phyloP scores from a whole-genome alignment of 35 echinoderm and acorn worm species.

The Ophioderma brevispina region DNA sequence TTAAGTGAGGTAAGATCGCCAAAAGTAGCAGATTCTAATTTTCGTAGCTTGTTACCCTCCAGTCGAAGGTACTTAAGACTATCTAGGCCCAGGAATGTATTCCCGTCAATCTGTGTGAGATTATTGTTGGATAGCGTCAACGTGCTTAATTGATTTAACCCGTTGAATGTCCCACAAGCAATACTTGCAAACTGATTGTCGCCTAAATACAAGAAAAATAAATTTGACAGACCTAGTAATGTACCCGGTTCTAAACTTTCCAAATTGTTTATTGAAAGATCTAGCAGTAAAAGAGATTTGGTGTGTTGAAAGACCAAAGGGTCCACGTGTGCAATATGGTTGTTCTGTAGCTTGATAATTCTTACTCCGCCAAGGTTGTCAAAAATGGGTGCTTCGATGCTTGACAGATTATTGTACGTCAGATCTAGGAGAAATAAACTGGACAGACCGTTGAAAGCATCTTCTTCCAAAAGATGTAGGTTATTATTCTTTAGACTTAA shows the following conservation, averaged over 20 bases:
- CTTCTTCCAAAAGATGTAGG: neutral
- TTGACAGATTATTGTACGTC: neutral
- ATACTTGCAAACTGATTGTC: neutral
- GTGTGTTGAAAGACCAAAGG: neutral
- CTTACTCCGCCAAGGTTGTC: neutral
- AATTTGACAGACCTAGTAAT: neutral
- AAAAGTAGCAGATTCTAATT: neutral
- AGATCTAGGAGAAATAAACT: neutral
- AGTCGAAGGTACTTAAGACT: neutral
- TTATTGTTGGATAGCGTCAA: neutral
- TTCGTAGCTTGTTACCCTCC: neutral
- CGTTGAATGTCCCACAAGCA: neutral
- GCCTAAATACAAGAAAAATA: neutral
- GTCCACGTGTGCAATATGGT: neutral
- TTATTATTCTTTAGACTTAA: neutral
- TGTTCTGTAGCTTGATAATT: neutral
- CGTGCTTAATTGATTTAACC: neutral
- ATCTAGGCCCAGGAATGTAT: neutral
- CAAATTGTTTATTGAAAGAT: neutral
- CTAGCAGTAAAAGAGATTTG: neutral
- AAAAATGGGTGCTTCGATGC: neutral
- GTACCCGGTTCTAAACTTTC: neutral
- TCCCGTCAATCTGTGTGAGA: neutral
- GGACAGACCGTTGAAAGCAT: neutral
- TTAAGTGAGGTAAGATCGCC: neutral